phyloP scores from a whole-genome alignment of 1,140 invertebrate genomes.

The Bombus soroeensis region DNA sequence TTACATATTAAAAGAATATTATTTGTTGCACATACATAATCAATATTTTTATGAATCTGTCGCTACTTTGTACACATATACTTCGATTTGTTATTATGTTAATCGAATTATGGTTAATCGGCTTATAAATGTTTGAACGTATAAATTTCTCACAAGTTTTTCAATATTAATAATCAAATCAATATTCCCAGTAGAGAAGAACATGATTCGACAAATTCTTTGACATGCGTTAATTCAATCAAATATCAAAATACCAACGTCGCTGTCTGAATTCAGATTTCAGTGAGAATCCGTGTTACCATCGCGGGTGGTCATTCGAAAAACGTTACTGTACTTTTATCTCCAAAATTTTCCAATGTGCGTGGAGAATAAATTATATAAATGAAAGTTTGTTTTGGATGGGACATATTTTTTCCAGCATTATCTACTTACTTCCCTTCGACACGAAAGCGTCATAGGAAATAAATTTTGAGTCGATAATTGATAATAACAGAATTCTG shows the following conservation, averaged over 20 bases:
- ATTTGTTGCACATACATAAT: neutral
- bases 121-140: neutral
- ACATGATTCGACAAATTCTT: neutral
- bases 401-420: neutral
- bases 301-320: slow-evolving; percentile 31
- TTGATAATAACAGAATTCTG: neutral
- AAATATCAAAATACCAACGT: slow-evolving; percentile 5
- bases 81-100: neutral
- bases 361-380: neutral
- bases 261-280: neutral
- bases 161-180: too few species aligned
- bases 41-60: too few species aligned
- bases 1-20: neutral
- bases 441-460: neutral
- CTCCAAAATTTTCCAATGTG: slow-evolving; percentile 1
- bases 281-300: neutral
- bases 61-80: too few species aligned
- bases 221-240: slow-evolving; percentile 26
- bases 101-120: neutral
- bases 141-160: neutral
- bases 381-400: neutral
- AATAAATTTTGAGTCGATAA: neutral
- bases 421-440: neutral
- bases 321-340: slow-evolving; percentile 23
- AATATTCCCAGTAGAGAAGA: neutral